Conservation (phyloP, 2,113 vertebrate genomes). For the Pteropus alecto region DNA sequence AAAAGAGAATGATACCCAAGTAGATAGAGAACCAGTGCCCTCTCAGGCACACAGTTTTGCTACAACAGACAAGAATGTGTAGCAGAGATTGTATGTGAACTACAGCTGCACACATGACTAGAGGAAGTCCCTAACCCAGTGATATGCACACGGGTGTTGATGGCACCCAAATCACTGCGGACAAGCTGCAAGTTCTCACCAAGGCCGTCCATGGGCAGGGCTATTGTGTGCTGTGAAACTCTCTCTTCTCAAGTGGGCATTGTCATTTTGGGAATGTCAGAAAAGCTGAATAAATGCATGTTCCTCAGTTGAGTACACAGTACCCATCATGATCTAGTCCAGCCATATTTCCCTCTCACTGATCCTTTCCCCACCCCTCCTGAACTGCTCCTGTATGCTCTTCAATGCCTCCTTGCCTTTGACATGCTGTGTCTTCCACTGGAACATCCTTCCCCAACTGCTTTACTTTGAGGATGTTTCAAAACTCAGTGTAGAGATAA, state of each 20-base stretch:
- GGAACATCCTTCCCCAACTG: not conserved
- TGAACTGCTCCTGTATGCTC: not conserved
- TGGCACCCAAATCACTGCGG: not conserved
- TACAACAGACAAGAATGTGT: not conserved
- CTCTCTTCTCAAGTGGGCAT: not conserved
- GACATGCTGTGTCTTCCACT: not conserved
- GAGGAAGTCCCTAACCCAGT: not conserved
- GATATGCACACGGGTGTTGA: fast-evolving
- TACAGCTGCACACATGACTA: fast-evolving
- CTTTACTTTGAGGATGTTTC: not conserved
- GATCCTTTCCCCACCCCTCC: not conserved
- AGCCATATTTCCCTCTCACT: not conserved
- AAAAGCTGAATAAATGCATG: not conserved
- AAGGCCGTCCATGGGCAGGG: not conserved
- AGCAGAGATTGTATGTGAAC: not conserved
- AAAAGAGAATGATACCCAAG: not conserved
- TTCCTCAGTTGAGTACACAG: not conserved
- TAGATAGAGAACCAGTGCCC: not conserved
- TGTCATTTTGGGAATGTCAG: not conserved
- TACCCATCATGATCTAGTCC: not conserved
- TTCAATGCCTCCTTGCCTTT: not conserved
- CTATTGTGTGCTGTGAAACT: not conserved
- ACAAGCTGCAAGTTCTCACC: not conserved
- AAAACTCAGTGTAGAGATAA: not conserved
- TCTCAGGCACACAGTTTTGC: not conserved